Conservation (phyloP, 2,113 vertebrate genomes). For the Nothocercus nigrocapillus region DNA sequence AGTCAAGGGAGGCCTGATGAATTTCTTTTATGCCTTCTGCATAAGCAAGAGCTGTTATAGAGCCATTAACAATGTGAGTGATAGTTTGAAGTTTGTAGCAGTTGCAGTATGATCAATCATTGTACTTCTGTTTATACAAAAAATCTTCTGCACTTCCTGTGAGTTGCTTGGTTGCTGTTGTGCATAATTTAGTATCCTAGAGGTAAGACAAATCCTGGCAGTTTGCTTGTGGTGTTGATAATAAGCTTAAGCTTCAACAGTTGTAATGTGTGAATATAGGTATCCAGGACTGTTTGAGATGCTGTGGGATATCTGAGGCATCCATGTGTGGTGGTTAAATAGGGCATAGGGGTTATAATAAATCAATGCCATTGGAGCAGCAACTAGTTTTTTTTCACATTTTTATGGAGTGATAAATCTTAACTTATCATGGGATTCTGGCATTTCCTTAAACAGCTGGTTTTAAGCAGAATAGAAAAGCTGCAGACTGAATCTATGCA, state of each 20-base stretch:
- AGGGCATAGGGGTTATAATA: background rate
- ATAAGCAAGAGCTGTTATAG: constrained; percentile 29
- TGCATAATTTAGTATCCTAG: background rate
- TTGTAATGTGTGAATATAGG: background rate
- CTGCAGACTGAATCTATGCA: background rate
- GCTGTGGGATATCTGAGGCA: background rate
- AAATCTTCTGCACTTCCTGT: background rate
- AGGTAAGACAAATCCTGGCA: background rate
- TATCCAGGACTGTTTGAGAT: background rate
- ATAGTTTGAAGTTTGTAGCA: constrained; percentile 27
- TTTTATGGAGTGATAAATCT: background rate
- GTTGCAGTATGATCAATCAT: background rate
- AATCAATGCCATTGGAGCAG: rapidly evolving
- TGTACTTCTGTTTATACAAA: background rate
- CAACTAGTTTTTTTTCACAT: background rate
- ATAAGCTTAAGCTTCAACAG: background rate
- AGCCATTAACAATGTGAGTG: constrained; percentile 23
- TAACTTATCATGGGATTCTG: background rate
- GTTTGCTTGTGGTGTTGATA: background rate
- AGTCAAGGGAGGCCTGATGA: constrained; percentile 51
- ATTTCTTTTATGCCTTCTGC: constrained; percentile 28
- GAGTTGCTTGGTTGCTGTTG: background rate
- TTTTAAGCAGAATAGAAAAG: background rate
- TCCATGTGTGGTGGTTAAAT: rapidly evolving
- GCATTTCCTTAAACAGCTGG: background rate